Evolutionary conservation across 1,140 invertebrate species (phyloP), one percentile per base, ranked within the genome.

Genomic region (Drosophila sulfurigaster): DNA sequence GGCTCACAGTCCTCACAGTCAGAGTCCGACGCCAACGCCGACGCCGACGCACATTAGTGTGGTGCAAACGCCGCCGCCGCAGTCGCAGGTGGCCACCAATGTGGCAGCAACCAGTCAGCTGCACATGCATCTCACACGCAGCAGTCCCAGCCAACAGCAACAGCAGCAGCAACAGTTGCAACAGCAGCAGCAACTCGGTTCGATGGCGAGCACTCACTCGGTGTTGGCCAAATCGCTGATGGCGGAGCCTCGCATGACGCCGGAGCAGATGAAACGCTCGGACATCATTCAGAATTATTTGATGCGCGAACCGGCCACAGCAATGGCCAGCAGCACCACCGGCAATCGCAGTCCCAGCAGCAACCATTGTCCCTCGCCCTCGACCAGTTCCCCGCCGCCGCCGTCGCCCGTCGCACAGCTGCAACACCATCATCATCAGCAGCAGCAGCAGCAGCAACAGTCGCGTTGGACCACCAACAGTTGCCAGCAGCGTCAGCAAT

Each of bases 211-310:
- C 83, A 97, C 96, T 7, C 97, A 98, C 93, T 97, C 96, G 2
- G 97, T 97, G 48, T 92, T 98, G 45, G 97, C 97, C 51, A 97
- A 96, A 87, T 97, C 96, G 10, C 92, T 98, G 56, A 97, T 97
- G 96, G 97, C 98, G 87, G 96, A 96, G 1, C 97, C 97, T 0
- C 94, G 96, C 45, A 96, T 98, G 96, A 97, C 96, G 5, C 96
- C 96, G 28, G 97, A 98, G 92, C 97, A 98, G 93, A 94, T 97
- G 91, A 97, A 98, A 93, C 95, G 96, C 79, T 96, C 96, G 38
- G 97, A 98, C 89, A 96, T 98, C 70, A 97, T 98, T 80, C 96
- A 97, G 92, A 97, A 96, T 91, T 97, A 97, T 90, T 96, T 98
- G 91, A 97, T 97, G 95, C 94, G 96, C 38, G 95, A 95, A 5